Conservation (phyloP, 2,888 invertebrate species). For the Pterostichus madidus region DNA sequence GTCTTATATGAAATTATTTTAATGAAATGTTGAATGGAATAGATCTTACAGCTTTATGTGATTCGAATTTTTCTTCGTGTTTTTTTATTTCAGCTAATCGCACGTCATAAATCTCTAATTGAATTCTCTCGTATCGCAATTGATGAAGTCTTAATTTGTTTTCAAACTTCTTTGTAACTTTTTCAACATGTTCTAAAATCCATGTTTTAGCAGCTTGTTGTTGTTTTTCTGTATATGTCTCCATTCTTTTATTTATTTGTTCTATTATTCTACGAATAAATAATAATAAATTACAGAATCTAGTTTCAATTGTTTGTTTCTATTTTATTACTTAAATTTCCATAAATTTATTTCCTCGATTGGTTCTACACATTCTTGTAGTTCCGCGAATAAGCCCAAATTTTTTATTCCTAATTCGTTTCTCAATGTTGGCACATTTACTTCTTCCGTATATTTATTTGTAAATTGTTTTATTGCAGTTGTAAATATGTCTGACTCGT, state of each 20-base stretch:
- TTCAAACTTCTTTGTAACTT: conserved; percentile 39
- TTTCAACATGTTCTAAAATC: conserved; percentile 11
- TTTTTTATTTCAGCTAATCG: conserved; percentile 54
- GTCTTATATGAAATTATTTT: not conserved
- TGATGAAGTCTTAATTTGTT: conserved; percentile 41
- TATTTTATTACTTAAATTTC: conserved; percentile 18
- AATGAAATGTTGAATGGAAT: not conserved
- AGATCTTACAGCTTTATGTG: conserved; percentile 45
- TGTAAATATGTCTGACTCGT: not conserved
- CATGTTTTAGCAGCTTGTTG: conserved; percentile 8
- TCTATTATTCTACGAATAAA: conserved; percentile 15
- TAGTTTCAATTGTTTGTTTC: not conserved
- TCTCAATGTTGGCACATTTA: not conserved
- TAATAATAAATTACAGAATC: not conserved
- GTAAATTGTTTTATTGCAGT: not conserved
- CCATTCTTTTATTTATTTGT: not conserved
- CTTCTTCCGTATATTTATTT: conserved; percentile 19
- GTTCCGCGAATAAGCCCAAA: not conserved
- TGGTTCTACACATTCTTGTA: not conserved
- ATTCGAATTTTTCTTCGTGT: conserved; percentile 39
- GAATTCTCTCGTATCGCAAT: conserved; percentile 41
- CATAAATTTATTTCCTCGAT: conserved; percentile 3
- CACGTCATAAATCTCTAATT: conserved; percentile 51
- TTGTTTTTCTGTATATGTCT: conserved; percentile 37
- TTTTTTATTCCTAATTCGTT: not conserved